Evolutionary conservation across 2,113 vertebrate genomes (phyloP), one percentile per base, ranked within the genome.

Genomic region (rat (Rattus norvegicus)): DNA sequence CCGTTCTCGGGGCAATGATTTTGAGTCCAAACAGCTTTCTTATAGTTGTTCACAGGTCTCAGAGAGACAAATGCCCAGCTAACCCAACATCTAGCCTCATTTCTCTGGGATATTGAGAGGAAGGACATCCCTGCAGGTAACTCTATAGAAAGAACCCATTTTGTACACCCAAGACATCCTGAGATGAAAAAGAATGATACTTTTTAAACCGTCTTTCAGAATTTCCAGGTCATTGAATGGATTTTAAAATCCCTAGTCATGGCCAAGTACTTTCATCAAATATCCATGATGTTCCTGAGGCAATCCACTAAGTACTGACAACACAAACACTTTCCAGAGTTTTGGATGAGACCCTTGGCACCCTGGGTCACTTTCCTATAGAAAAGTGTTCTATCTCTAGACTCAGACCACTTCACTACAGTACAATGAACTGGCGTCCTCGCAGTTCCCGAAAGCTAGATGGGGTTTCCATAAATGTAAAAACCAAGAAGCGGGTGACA

Each of bases 211-310:
- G 69, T 92, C 76, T 56, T 69, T 92, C 30, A 67, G 61, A 90
- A 92, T 95, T 94, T 95, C 75, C 86, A 97, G 94, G 88, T 95
- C 93, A 90, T 75, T 76, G 73, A 52, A 90, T 89, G 54, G 88
- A 90, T 92, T 93, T 96, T 83, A 26, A 97, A 95, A 91, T 73
- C 73, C 83, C 76, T 19, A 72, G 63, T 49, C 54, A 89, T 93
- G 59, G 96, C 86, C 83, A 93, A 84, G 30, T 43, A 39, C 87
- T 91, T 96, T 96, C 93, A 97, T 97, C 73, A 97, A 98, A 97
- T 95, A 97, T 94, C 94, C 75, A 97, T 90, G 75, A 93, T 88
- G 70, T 12, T 93, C 95, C 93, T 88, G 79, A 92, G 91, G 93
- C 93, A 77, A 76, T 95, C 92, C 75, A 22, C 49, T 63, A 63